These are phyloP conservation scores for Hormaphis cornu DNA, from an alignment of 1,140 invertebrate species.

Conservation along the genomic window DNA sequence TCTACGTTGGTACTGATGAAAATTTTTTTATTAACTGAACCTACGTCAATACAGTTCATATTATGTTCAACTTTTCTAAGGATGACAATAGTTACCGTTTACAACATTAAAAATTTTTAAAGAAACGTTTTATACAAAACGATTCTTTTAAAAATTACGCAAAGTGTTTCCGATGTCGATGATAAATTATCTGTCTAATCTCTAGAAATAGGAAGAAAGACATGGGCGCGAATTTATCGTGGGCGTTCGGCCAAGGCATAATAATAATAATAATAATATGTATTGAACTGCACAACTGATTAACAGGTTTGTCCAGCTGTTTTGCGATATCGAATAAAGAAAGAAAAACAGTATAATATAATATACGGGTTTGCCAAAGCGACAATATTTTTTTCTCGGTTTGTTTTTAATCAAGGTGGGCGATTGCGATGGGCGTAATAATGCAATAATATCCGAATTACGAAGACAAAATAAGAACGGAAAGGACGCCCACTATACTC, in stretches of 20 bases:
- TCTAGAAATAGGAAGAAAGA: not conserved
- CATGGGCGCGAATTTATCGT: not conserved
- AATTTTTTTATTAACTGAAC: too few species aligned
- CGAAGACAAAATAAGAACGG: constrained; percentile 28
- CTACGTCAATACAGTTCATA: too few species aligned
- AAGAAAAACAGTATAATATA: not conserved
- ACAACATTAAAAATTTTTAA: too few species aligned
- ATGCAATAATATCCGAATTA: constrained; percentile 31
- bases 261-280: too few species aligned
- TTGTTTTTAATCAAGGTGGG: constrained; percentile 23
- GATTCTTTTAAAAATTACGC: not conserved
- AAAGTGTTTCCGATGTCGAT: not conserved
- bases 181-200: not conserved
- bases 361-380: constrained; percentile 12
- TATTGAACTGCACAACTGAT: constrained; percentile 1
- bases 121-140: too few species aligned
- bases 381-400: not conserved
- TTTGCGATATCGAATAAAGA: not conserved
- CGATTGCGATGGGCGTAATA: constrained; percentile 22
- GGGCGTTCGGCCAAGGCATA: not conserved
- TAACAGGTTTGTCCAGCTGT: constrained; percentile 10
- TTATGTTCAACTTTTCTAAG: too few species aligned
- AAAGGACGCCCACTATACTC: constrained; percentile 18
- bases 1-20: too few species aligned
- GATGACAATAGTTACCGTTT: too few species aligned